These are phyloP conservation scores for Xestia rhomboidea DNA, from an alignment of 2,888 invertebrate genomes.

Conservation along the genomic window DNA sequence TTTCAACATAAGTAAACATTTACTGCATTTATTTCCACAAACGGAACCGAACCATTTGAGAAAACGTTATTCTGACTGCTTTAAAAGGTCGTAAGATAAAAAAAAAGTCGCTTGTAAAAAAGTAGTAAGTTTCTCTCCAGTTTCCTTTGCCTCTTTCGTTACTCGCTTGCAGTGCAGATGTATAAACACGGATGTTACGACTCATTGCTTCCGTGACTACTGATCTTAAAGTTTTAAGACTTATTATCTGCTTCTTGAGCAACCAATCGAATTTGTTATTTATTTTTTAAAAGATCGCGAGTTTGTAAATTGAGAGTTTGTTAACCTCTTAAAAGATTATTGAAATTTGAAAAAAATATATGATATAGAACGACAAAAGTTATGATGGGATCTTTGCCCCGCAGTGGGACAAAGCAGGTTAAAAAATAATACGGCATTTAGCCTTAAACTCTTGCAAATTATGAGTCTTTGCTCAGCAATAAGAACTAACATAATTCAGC, in stretches of 20 bases:
- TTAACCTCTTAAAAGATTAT: background rate
- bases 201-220: constrained; percentile 35
- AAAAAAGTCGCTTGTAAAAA: constrained; percentile 34
- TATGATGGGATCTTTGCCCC: background rate
- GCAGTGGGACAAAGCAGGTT: background rate
- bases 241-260: constrained; percentile 23
- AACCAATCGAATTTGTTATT: constrained; percentile 19
- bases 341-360: background rate
- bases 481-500: background rate
- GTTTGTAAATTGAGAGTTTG: background rate
- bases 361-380: background rate
- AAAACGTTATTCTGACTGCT: constrained; percentile 43
- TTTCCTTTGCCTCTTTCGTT: constrained; percentile 42
- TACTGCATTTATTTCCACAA: constrained; percentile 1
- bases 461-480: background rate
- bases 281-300: background rate
- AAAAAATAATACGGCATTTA: background rate
- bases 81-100: constrained; percentile 40
- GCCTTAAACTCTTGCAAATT: background rate
- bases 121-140: constrained; percentile 15
- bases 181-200: constrained; percentile 52
- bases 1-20: constrained; percentile 4
- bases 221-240: constrained; percentile 41
- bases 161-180: constrained; percentile 35
- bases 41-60: constrained; percentile 27